Conservation (phyloP, 2,113 vertebrate species). For the Lasiurus cinereus region DNA sequence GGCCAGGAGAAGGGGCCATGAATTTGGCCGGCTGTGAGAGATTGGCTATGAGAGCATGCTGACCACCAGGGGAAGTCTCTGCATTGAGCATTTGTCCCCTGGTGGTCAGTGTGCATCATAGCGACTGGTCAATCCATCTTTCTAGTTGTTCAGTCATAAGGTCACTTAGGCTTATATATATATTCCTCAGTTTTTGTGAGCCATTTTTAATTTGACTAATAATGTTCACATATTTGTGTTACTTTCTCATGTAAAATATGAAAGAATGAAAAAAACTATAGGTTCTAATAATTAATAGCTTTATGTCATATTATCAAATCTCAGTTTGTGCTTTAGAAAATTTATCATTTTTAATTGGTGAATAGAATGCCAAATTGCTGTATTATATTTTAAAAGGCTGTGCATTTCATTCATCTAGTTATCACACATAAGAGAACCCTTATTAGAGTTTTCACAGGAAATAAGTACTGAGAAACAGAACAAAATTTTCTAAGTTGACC, state of each 20-base stretch:
- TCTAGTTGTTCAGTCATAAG: too few relatives aligned
- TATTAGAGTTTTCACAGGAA: not conserved
- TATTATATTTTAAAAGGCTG: conserved; percentile 9
- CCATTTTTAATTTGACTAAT: not conserved
- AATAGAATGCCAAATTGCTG: not conserved
- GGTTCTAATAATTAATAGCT: not conserved
- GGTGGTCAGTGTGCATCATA: too few relatives aligned
- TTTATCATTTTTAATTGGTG: not conserved
- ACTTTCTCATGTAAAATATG: conserved; percentile 25
- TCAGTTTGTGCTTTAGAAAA: not conserved
- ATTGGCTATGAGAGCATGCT: too few relatives aligned
- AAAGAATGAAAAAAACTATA: not conserved
- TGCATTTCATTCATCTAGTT: not conserved
- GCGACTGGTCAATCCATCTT: too few relatives aligned
- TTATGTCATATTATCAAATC: not conserved
- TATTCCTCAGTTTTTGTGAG: not conserved
- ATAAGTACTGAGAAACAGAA: not conserved
- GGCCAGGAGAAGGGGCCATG: too few relatives aligned
- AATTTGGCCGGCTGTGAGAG: too few relatives aligned
- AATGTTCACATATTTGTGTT: not conserved
- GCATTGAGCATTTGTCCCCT: too few relatives aligned
- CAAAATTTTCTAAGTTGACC: not conserved
- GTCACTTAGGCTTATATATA: too few relatives aligned
- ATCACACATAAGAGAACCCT: not conserved
- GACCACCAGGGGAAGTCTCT: too few relatives aligned